Evolutionary conservation across 2,797 vertebrate species (phyloP), one percentile per base, ranked within the genome.

Genomic region (Chelmon rostratus): DNA sequence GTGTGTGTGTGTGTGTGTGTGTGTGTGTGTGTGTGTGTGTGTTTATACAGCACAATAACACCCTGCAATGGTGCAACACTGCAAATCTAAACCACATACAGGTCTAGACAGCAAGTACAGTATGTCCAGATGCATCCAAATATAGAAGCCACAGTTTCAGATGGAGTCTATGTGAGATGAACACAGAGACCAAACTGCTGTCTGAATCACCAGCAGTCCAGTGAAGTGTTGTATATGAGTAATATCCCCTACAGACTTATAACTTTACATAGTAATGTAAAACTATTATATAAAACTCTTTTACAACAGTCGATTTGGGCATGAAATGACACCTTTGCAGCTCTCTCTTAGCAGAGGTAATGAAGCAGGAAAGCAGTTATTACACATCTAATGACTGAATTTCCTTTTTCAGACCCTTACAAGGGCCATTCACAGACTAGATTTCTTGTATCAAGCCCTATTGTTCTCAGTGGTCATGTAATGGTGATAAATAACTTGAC

Each of bases 361-460:
- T 78, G 66, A 74, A 66, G 61, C 40, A 66, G 59, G 38, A 63
- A 35, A 49, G 11, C 47, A 49, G 52, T 66, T 54, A 81, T 66
- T 66, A 44, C 25, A 56, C 44, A 38, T n/a, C 53, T 33, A 78
- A 67, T 64, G 53, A 66, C 40, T 8, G n/a, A 52, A 15, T 65
- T 54, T 57, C 23, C 52, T 25, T 57, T 52, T 67, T 38, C 18
- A 63, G n/a, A 47, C 19, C 57, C 52, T 56, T 67, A 33, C 56
- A 53, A 56, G 65, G 74, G 49, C 37, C 28, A 37, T 58, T 68
- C 42, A 47, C 37, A 44, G 49, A 49, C 5, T 12, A 0, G 8
- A 21, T 31, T n/a, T 18, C 28, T 19, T 37, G 23, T 67, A 31
- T 38, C 13, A 33, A 44, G 12, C 35, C 6, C 21, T 18, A 0